Percentiles rank a stretch among this genome's conserved stretches.
Conservation (phyloP, 1,140 invertebrate genomes). For the Popillia japonica region DNA sequence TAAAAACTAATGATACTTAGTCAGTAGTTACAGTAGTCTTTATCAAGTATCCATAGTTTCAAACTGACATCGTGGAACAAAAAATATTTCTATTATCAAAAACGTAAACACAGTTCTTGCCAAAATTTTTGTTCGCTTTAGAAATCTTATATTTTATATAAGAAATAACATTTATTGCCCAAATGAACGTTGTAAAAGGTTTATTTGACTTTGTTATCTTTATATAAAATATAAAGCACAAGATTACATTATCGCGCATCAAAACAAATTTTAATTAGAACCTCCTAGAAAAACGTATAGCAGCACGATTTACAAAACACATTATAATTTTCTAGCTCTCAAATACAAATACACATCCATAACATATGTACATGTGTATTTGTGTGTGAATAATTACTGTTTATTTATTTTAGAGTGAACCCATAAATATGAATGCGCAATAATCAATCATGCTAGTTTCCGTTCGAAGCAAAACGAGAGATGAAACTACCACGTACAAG, state of each 20-base stretch:
- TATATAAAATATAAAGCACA: not conserved
- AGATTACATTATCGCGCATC: conserved; percentile 24
- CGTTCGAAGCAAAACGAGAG: conserved; percentile 23
- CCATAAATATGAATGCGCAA: conserved; percentile 2
- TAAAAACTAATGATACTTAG: too few species aligned
- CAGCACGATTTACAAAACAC: not conserved
- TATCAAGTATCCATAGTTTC: too few species aligned
- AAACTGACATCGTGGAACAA: too few species aligned
- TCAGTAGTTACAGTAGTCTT: too few species aligned
- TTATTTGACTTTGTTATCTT: conserved; percentile 13
- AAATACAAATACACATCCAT: not conserved
- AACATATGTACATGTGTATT: not conserved
- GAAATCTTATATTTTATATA: not conserved
- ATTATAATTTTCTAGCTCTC: not conserved
- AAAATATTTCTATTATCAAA: not conserved
- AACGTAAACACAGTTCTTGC: not conserved
- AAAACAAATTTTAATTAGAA: conserved; percentile 16
- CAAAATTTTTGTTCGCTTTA: not conserved
- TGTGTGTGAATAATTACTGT: not conserved
- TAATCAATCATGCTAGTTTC: conserved; percentile 29
- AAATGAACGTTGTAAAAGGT: not conserved
- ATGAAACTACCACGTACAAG: conserved; percentile 20
- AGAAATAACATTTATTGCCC: not conserved
- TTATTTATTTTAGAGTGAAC: not conserved
- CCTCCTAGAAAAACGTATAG: not conserved